Conservation (phyloP, 2,797 vertebrate species). For the Oreochromis mossambicus region DNA sequence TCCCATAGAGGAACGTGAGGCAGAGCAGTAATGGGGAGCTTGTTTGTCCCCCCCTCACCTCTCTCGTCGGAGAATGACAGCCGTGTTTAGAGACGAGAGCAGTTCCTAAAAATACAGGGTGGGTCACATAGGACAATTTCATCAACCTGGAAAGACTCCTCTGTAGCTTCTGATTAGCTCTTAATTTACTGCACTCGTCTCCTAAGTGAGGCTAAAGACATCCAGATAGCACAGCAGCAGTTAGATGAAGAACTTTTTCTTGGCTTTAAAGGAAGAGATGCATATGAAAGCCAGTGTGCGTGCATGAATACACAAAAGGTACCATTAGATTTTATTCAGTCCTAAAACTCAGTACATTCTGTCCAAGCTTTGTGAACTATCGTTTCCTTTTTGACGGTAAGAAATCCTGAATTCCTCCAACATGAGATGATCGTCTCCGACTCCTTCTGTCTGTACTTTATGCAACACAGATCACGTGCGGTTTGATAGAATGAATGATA, state of each 20-base stretch:
- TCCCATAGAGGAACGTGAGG: slow-evolving; percentile 61
- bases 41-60: slow-evolving; percentile 61
- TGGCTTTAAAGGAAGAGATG: neutral
- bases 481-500: slow-evolving; percentile 14
- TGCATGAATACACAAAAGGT: neutral
- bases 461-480: neutral
- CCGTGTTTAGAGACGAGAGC: slow-evolving; percentile 44
- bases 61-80: slow-evolving; percentile 40
- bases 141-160: slow-evolving; percentile 19
- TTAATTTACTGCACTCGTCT: slow-evolving; percentile 5
- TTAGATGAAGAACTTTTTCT: neutral
- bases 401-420: neutral
- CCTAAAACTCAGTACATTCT: neutral
- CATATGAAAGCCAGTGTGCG: neutral
- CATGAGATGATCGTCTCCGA: neutral
- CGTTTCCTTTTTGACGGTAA: slow-evolving; percentile 2
- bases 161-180: neutral
- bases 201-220: neutral
- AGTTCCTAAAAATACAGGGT: slow-evolving; percentile 39
- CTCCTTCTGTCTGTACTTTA: neutral
- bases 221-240: neutral
- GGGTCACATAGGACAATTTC: slow-evolving; percentile 18
- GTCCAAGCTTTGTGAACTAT: neutral
- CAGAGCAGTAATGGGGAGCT: slow-evolving; percentile 60
- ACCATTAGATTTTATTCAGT: neutral